These are phyloP conservation scores for Anticlea derivata DNA, from an alignment of 2,888 invertebrate genomes.

Conservation along the genomic window DNA sequence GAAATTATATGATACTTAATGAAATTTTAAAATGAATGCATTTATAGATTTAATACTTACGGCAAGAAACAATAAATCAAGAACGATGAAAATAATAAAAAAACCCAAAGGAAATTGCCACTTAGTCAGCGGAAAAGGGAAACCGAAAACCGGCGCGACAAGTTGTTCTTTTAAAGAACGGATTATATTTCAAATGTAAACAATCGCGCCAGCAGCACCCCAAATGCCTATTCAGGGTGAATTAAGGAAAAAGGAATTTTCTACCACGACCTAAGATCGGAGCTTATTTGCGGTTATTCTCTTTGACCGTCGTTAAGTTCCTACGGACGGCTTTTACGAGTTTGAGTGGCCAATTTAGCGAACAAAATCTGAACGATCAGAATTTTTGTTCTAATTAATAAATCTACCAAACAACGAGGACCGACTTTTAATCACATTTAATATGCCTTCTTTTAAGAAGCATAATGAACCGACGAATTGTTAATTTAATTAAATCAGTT, in stretches of 20 bases:
- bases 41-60: not conserved
- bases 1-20: too few species aligned
- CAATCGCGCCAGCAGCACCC: constrained; percentile 67
- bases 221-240: constrained; percentile 75
- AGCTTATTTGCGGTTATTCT: constrained; percentile 84
- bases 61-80: constrained; percentile 7
- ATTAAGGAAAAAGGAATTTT: constrained; percentile 80
- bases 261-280: constrained; percentile 75
- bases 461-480: constrained; percentile 61
- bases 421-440: constrained; percentile 37
- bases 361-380: constrained; percentile 80
- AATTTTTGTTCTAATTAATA: constrained; percentile 83
- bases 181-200: constrained; percentile 73
- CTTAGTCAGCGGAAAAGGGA: constrained; percentile 26
- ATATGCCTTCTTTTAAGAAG: not conserved
- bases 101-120: constrained; percentile 17
- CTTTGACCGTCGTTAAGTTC: constrained; percentile 84
- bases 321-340: constrained; percentile 80
- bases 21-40: too few species aligned
- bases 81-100: constrained; percentile 1
- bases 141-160: constrained; percentile 43
- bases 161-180: constrained; percentile 52
- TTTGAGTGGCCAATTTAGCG: constrained; percentile 82
- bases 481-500: constrained; percentile 60
- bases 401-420: constrained; percentile 63